These are phyloP conservation scores for Linnaemya tessellans DNA, from an alignment of 2,888 invertebrate species.

Conservation along the genomic window DNA sequence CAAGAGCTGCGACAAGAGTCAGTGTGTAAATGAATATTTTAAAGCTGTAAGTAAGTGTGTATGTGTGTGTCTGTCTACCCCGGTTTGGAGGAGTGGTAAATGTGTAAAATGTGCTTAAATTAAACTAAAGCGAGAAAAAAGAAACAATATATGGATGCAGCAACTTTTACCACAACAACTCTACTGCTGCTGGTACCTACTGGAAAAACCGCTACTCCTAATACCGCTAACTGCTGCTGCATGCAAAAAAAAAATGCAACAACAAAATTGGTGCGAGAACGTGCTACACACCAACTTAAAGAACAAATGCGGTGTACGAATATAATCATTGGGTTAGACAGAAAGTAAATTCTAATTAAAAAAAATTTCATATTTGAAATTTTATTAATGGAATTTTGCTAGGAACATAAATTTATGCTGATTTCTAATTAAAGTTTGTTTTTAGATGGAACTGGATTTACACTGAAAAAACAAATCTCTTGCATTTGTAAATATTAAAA, in stretches of 20 bases:
- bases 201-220: constrained; percentile 19
- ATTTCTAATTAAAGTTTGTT: neutral
- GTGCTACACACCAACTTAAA: neutral
- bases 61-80: too few species aligned
- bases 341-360: neutral
- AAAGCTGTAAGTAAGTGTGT: constrained; percentile 17
- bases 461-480: too few species aligned
- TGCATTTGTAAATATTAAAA: neutral
- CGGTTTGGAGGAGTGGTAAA: neutral
- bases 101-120: constrained; percentile 44
- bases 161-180: constrained; percentile 38
- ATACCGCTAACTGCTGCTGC: constrained; percentile 1
- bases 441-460: too few species aligned
- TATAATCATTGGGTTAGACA: neutral
- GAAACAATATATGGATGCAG: constrained; percentile 30
- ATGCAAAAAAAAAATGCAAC: neutral
- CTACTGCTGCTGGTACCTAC: constrained; percentile 24
- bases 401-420: neutral
- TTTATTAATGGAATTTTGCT: neutral
- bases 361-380: neutral
- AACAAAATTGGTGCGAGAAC: constrained; percentile 7
- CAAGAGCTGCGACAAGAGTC: constrained; percentile 30
- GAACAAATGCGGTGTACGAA: neutral
- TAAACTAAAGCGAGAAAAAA: constrained; percentile 18
- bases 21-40: constrained; percentile 24